phyloP scores from a whole-genome alignment of 2,797 vertebrate genomes.

The Acanthiza pusilla region DNA sequence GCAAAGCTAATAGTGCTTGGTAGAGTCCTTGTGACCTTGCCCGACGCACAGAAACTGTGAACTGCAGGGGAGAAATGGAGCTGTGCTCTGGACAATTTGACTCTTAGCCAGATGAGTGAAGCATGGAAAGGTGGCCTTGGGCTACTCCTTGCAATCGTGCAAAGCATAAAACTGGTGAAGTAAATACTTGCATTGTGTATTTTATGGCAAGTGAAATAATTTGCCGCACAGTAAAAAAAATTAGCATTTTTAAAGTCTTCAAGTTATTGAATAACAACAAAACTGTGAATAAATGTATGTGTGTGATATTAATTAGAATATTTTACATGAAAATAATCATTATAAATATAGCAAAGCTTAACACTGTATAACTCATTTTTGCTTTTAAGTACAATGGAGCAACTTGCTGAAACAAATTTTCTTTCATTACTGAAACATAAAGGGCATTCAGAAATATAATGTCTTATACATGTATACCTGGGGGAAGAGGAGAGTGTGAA shows the following conservation, averaged over 20 bases:
- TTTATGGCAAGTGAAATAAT: constrained; percentile 1
- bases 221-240: neutral
- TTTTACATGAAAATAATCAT: neutral
- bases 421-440: constrained; percentile 2
- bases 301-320: neutral
- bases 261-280: neutral
- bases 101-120: neutral
- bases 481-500: neutral
- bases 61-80: neutral
- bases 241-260: neutral
- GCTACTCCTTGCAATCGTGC: neutral
- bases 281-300: neutral
- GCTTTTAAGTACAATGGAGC: neutral
- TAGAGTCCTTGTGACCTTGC: neutral
- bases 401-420: neutral
- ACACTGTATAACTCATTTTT: neutral
- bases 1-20: neutral
- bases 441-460: neutral
- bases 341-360: neutral
- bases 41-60: neutral
- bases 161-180: neutral
- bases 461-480: neutral
- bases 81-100: neutral
- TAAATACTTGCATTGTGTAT: neutral
- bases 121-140: neutral